Evolutionary conservation across 2,888 invertebrate genomes (phyloP).

Genomic region (Leptopilina syphax): DNA sequence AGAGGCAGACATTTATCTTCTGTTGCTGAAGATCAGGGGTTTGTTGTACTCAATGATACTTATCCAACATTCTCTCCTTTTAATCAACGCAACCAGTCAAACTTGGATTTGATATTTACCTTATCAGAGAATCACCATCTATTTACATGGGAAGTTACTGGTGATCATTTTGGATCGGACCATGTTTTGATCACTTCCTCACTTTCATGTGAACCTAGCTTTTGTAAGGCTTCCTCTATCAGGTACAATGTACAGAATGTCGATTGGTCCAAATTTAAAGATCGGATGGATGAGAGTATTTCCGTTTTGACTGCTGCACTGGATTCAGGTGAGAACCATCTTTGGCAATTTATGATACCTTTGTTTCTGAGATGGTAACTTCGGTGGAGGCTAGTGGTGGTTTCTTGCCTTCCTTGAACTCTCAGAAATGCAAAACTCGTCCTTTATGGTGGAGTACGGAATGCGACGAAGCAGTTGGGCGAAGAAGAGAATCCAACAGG

Average conservation of each 20-base stretch:
- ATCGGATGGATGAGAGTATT: background rate
- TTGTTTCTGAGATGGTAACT: background rate
- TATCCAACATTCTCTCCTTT: background rate
- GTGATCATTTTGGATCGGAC: background rate
- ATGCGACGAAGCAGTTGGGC: background rate
- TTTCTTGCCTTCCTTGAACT: background rate
- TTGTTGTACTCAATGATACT: background rate
- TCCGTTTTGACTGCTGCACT: background rate
- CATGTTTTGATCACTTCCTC: background rate
- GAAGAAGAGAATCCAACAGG: background rate
- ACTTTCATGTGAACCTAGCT: background rate
- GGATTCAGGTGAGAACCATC: background rate
- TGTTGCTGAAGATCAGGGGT: background rate
- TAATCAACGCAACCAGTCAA: background rate
- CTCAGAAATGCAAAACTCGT: background rate
- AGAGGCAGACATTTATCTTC: too few species aligned
- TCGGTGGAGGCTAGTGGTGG: background rate
- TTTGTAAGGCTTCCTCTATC: background rate
- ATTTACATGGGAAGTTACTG: too few species aligned
- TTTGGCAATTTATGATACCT: background rate
- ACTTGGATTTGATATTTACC: background rate
- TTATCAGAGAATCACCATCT: too few species aligned
- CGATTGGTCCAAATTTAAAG: background rate
- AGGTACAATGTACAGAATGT: background rate
- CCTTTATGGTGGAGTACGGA: background rate